Evolutionary conservation across 1,140 invertebrate species (phyloP), one percentile per base, ranked within the genome.

Genomic region (Eurosta solidaginis): DNA sequence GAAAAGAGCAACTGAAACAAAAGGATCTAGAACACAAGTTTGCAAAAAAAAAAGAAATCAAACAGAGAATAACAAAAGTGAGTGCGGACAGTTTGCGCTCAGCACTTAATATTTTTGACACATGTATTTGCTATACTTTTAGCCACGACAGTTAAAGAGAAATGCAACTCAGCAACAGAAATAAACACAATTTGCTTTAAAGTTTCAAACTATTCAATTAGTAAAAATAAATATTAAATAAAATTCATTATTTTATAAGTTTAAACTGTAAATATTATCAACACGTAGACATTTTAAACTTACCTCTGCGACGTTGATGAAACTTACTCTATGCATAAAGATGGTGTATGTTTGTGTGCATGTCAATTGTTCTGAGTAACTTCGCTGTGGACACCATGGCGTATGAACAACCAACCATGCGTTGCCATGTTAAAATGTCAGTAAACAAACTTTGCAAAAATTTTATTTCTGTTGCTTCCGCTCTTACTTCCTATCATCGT

Each of bases 121-220:
- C 2, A 17, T 20, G 6, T n/a, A 20, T 40, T 68, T 42, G 33
- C 22, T 6, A 2, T 6, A 36, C 20, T 3, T 14, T 63, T 63
- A 2, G n/a, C 14, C 33, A 63, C 52, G 3, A 14, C 29, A 22
- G 33, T 68, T n/a, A n/a, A 14, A 10, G 6, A 68, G 33, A 17
- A n/a, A n/a, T 12, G 14, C 7, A 20, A 27, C 59, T 68, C 54
- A 36, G n/a, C n/a, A n/a, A n/a, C n/a, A n/a, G n/a, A n/a, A n/a
- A n/a, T n/a, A n/a, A 20, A 68, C 36, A 68, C 59, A 68, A 68
- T 40, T 68, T 68, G 12, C 59, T 20, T 42, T 68, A 20, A 68
- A 59, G 54, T 59, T 59, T 59, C 12, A 59, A 68, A n/a, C 40
- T 68, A 40, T 68, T 68, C 59, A 68, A 68, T 68, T 68, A 17